These are phyloP conservation scores for Xylophagus ater DNA, from an alignment of 2,888 invertebrate species.

Conservation along the genomic window DNA sequence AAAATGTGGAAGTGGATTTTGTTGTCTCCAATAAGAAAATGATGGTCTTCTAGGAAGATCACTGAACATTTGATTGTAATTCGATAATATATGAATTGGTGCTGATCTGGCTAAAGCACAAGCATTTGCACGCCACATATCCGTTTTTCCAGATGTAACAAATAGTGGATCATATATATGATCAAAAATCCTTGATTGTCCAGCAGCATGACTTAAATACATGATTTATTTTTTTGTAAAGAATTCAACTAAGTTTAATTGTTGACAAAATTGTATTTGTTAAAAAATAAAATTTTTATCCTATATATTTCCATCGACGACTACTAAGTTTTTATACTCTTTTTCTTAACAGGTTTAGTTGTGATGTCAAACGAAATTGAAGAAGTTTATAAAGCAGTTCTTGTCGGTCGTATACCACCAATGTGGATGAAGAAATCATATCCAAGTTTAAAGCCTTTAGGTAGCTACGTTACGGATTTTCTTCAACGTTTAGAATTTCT, in stretches of 20 bases:
- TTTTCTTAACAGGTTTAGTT: conserved; percentile 62
- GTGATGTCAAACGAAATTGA: conserved; percentile 79
- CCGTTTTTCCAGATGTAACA: conserved; percentile 16
- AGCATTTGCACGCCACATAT: conserved; percentile 16
- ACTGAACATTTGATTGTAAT: conserved; percentile 22
- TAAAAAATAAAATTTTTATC: no score
- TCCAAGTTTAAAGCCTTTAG: conserved; percentile 82
- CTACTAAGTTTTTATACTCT: no score
- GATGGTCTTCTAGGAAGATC: conserved; percentile 19
- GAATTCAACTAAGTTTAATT: no score
- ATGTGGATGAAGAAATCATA: conserved; percentile 82
- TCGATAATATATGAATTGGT: conserved; percentile 18
- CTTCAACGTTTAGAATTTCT: conserved; percentile 72
- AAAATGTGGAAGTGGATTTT: conserved; percentile 12
- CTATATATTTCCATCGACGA: no score
- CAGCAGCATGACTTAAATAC: conserved; percentile 18
- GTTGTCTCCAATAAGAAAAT: conserved; percentile 15
- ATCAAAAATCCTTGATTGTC: conserved; percentile 19
- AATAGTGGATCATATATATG: conserved; percentile 21
- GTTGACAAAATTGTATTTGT: no score
- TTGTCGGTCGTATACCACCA: conserved; percentile 70
- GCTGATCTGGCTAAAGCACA: conserved; percentile 17
- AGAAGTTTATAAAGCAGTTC: conserved; percentile 70
- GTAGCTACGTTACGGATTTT: conserved; percentile 77
- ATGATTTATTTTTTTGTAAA: conserved; percentile 17